Conservation (phyloP, 2,113 vertebrate genomes). For the Oriolus oriolus region DNA sequence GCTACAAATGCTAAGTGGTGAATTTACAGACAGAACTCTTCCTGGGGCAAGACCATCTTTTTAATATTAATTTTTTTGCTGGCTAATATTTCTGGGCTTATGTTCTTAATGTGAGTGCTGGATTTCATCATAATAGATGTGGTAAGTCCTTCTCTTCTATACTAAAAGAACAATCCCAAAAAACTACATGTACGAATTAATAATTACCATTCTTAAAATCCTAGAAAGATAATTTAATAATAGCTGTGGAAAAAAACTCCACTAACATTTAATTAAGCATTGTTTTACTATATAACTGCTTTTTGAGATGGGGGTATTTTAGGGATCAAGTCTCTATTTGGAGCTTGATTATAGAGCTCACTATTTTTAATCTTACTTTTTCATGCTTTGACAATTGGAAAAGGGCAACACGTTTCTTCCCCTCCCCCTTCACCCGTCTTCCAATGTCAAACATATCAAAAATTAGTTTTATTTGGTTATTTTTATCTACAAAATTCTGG, state of each 20-base stretch:
- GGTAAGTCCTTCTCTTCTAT: background rate
- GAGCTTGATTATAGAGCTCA: background rate
- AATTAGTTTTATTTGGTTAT: background rate
- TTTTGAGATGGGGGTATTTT: background rate
- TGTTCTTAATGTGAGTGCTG: background rate
- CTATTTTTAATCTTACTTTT: constrained; percentile 2
- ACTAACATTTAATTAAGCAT: background rate
- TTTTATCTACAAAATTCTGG: background rate
- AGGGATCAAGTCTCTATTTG: background rate
- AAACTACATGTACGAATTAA: background rate
- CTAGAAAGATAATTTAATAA: constrained; percentile 21
- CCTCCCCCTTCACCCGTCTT: background rate
- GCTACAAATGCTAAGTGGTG: background rate
- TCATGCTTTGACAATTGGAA: background rate
- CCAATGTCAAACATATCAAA: background rate
- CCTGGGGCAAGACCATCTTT: background rate
- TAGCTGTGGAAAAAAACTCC: background rate
- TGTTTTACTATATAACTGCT: background rate
- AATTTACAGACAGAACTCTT: background rate
- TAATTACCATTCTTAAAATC: constrained; percentile 1
- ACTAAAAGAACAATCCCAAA: background rate
- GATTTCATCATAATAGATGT: background rate
- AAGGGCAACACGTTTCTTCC: background rate
- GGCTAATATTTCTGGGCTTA: background rate
- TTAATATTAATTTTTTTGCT: background rate